phyloP scores from a whole-genome alignment of 1,140 invertebrate species.

The Mycetomoellerius zeteki region DNA sequence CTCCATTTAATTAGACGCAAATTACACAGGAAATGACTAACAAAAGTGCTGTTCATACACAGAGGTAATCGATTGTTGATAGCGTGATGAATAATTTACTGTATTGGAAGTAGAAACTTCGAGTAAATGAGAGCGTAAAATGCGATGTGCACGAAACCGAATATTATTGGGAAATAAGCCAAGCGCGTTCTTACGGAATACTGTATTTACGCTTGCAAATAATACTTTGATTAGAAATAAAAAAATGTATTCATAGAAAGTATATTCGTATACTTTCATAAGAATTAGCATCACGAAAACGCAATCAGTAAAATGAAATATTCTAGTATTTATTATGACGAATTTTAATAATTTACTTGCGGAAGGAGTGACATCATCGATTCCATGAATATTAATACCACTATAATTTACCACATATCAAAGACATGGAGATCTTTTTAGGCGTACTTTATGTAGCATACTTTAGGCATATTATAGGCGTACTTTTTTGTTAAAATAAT shows the following conservation, averaged over 20 bases:
- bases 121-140: conserved; percentile 52
- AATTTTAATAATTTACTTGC: conserved; percentile 6
- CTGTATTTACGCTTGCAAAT: conserved; percentile 47
- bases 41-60: conserved; percentile 14
- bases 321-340: background rate
- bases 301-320: background rate
- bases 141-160: conserved; percentile 37
- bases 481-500: too few species aligned
- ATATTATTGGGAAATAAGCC: conserved; percentile 58
- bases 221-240: conserved; percentile 26
- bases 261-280: background rate
- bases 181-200: conserved; percentile 29
- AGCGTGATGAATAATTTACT: conserved; percentile 42
- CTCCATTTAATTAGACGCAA: conserved; percentile 49
- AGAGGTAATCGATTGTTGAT: conserved; percentile 25
- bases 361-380: background rate
- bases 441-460: too few species aligned
- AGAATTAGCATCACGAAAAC: background rate
- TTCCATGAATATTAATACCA: too few species aligned
- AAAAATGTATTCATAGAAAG: background rate
- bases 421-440: too few species aligned
- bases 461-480: too few species aligned
- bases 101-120: conserved; percentile 32
- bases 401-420: too few species aligned
- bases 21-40: conserved; percentile 17